Conservation (phyloP, 2,797 vertebrate genomes). For the Protosalanx chinensis region DNA sequence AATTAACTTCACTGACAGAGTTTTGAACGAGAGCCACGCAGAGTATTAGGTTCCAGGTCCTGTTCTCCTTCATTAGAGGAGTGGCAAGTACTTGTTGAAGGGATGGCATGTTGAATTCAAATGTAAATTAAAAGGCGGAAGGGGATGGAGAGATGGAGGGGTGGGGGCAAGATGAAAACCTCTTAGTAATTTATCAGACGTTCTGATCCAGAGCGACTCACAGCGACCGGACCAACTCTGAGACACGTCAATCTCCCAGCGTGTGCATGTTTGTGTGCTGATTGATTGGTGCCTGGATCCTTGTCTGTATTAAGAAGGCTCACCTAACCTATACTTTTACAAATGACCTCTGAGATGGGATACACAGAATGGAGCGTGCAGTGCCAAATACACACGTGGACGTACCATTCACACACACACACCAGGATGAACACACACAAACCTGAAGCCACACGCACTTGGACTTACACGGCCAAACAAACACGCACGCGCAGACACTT, state of each 20-base stretch:
- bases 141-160: not conserved
- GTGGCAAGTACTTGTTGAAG: not conserved
- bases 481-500: slow-evolving; percentile 1
- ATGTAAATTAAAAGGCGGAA: not conserved
- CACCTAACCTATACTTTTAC: not conserved
- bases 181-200: not conserved
- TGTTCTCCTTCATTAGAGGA: slow-evolving; percentile 6
- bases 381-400: slow-evolving; percentile 1
- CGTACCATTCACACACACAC: slow-evolving; percentile 10
- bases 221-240: not conserved
- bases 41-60: slow-evolving; percentile 33
- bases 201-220: too few species aligned
- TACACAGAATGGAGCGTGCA: not conserved
- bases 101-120: not conserved
- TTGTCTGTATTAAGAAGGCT: slow-evolving; percentile 11
- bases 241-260: not conserved
- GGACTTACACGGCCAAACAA: not conserved
- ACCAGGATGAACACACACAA: not conserved
- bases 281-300: slow-evolving; percentile 4
- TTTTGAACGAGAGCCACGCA: slow-evolving; percentile 54
- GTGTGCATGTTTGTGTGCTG: slow-evolving; percentile 9
- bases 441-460: slow-evolving; percentile 1
- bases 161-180: not conserved
- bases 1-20: slow-evolving; percentile 49
- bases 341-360: not conserved